Conservation (phyloP, 2,888 invertebrate species). For the Phyllotreta striolata region DNA sequence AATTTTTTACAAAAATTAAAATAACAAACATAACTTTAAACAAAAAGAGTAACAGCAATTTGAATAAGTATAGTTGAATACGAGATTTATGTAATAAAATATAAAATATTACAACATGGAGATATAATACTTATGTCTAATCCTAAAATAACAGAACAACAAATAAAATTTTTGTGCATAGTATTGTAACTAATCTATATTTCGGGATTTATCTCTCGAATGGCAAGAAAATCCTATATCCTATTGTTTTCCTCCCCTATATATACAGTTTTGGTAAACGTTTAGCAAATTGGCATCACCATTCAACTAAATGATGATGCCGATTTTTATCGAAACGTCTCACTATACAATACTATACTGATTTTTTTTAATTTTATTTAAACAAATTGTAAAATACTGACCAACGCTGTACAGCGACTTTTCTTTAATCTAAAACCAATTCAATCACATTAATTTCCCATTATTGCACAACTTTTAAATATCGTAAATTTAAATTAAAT, state of each 20-base stretch:
- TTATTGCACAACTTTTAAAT: slow-evolving; percentile 41
- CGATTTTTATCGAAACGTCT: not conserved
- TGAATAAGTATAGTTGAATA: slow-evolving; percentile 3
- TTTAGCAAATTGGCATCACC: slow-evolving; percentile 25
- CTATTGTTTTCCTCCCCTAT: slow-evolving; percentile 51
- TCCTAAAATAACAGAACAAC: slow-evolving; percentile 50
- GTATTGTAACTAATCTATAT: slow-evolving; percentile 53
- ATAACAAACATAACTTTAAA: too few species aligned
- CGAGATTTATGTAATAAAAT: slow-evolving; percentile 48
- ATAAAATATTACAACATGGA: slow-evolving; percentile 53
- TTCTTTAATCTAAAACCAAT: slow-evolving; percentile 34
- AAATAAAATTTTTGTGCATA: slow-evolving; percentile 55
- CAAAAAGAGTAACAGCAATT: not conserved
- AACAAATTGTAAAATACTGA: slow-evolving; percentile 54
- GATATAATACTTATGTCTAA: slow-evolving; percentile 48
- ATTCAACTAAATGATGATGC: slow-evolving; percentile 22
- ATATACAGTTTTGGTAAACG: slow-evolving; percentile 34
- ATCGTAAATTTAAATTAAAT: slow-evolving; percentile 3
- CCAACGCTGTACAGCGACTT: slow-evolving; percentile 49
- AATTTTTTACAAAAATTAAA: slow-evolving; percentile 1
- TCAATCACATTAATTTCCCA: slow-evolving; percentile 37
- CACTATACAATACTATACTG: slow-evolving; percentile 33
- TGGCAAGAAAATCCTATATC: slow-evolving; percentile 49
- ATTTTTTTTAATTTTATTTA: slow-evolving; percentile 37
- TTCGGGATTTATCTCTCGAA: slow-evolving; percentile 40